A percentile compares a stretch with the other conserved stretches of the same genome.
phyloP scores from a whole-genome alignment of 2,797 vertebrate species.

The Tauraco hartlaubi region DNA sequence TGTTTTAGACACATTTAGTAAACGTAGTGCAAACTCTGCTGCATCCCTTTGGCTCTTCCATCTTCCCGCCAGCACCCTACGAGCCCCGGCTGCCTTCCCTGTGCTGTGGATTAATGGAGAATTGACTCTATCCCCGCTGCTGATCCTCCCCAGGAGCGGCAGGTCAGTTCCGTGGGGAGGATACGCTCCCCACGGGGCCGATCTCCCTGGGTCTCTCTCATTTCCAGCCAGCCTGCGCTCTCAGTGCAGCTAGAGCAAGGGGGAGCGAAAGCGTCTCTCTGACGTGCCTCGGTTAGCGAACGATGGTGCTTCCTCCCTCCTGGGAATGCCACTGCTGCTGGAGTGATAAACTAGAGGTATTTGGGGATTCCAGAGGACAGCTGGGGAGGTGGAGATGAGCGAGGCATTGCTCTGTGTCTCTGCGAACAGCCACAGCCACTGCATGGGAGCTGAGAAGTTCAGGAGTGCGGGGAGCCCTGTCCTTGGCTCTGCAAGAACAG shows the following conservation, averaged over 20 bases:
- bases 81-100: neutral
- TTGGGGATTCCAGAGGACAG: neutral
- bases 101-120: neutral
- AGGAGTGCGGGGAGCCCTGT: neutral
- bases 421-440: neutral
- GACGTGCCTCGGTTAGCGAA: neutral
- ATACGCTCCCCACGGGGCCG: accelerated
- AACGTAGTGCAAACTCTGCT: neutral
- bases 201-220: neutral
- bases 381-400: neutral
- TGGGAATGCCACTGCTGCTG: neutral
- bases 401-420: neutral
- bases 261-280: neutral
- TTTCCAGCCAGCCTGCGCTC: neutral
- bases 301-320: neutral
- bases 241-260: neutral
- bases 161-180: neutral
- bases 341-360: constrained; percentile 1
- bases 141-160: neutral
- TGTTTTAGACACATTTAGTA: neutral
- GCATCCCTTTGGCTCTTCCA: neutral
- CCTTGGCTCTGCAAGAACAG: neutral
- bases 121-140: neutral
- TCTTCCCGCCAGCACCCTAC: neutral
- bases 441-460: neutral